Evolutionary conservation across 2,113 vertebrate genomes (phyloP).

Genomic region (Oncorhynchus tshawytscha): DNA sequence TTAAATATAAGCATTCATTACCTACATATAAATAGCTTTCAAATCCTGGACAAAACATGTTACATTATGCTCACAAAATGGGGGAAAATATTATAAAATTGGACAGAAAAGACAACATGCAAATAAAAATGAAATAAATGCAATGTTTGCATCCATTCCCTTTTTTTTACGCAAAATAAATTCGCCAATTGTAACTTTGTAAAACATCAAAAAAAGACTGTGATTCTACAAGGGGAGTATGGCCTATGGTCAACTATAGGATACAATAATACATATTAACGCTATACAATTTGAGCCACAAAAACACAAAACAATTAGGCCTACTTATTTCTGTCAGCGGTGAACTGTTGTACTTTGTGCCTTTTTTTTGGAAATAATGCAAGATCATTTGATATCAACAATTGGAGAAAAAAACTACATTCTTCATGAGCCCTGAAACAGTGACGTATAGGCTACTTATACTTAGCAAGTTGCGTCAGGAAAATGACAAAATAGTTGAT

Average conservation of each 20-base stretch:
- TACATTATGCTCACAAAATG: slow-evolving; percentile 90
- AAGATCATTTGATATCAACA: slow-evolving; percentile 60
- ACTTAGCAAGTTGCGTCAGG: slow-evolving; percentile 31
- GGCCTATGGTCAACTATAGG: slow-evolving; percentile 88
- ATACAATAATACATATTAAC: slow-evolving; percentile 96
- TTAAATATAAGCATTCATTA: slow-evolving; percentile 99
- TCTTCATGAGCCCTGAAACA: slow-evolving; percentile 42
- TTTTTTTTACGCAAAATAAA: slow-evolving; percentile 80
- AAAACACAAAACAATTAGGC: slow-evolving; percentile 85
- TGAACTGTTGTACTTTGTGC: slow-evolving; percentile 91
- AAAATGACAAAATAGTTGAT: slow-evolving; percentile 24
- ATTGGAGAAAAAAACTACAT: slow-evolving; percentile 65
- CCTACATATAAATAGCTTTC: slow-evolving; percentile 99
- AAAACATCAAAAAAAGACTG: slow-evolving; percentile 86
- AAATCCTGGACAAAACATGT: slow-evolving; percentile 91
- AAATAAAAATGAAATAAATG: slow-evolving; percentile 92
- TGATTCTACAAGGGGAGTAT: slow-evolving; percentile 90
- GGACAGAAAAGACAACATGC: slow-evolving; percentile 86
- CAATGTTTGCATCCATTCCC: slow-evolving; percentile 82
- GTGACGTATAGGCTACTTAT: slow-evolving; percentile 20
- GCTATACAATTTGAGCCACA: slow-evolving; percentile 97
- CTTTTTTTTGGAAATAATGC: slow-evolving; percentile 72
- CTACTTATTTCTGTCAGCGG: slow-evolving; percentile 84
- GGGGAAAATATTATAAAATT: slow-evolving; percentile 75
- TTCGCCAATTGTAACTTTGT: slow-evolving; percentile 80